Conservation (phyloP, 2,888 invertebrate genomes). For the Prenolepis imparis region DNA sequence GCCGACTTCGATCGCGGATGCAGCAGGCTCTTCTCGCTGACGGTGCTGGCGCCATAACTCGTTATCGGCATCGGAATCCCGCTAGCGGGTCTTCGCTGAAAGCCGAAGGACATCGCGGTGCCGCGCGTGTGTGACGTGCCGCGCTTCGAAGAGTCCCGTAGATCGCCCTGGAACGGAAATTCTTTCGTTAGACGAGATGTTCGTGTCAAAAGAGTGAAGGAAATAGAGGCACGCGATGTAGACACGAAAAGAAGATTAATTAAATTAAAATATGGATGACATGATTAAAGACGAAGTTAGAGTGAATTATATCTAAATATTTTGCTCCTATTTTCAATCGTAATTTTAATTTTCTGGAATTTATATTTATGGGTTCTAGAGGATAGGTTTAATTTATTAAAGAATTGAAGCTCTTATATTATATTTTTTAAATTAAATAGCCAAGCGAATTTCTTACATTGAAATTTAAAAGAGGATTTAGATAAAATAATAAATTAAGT, state of each 20-base stretch:
- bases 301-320: neutral
- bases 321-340: neutral
- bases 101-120: slow-evolving; percentile 94
- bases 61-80: slow-evolving; percentile 86
- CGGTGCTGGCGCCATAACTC: slow-evolving; percentile 47
- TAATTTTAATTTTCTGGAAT: neutral
- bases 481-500: too few relatives aligned
- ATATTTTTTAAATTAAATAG: neutral
- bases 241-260: neutral
- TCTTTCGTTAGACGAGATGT: neutral
- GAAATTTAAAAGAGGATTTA: neutral
- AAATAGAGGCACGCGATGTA: neutral
- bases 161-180: slow-evolving; percentile 87
- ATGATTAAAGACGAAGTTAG: neutral
- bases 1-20: slow-evolving; percentile 86
- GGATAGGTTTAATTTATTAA: neutral
- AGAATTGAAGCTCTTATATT: neutral
- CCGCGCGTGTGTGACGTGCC: slow-evolving; percentile 89
- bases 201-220: neutral
- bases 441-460: too few relatives aligned
- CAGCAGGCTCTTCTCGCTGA: slow-evolving; percentile 77
- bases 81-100: slow-evolving; percentile 89
- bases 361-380: neutral
- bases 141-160: slow-evolving; percentile 88
- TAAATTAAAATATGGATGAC: neutral